Evolutionary conservation across 2,888 invertebrate species (phyloP).

Genomic region (Amiota mariae): DNA sequence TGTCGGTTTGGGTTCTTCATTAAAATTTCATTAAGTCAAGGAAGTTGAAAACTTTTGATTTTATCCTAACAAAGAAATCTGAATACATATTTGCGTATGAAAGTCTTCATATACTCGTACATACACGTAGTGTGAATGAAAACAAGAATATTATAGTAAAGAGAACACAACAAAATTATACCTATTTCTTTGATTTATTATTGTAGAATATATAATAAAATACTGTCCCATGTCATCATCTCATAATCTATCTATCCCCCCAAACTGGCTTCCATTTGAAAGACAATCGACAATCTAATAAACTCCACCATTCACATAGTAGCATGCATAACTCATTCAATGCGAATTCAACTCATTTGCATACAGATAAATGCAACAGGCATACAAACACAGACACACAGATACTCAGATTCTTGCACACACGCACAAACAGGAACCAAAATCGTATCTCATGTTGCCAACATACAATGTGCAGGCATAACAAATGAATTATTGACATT

Average conservation of each 20-base stretch:
- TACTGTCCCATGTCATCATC: no score
- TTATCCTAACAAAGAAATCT: slow-evolving; percentile 3
- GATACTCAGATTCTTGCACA: background rate
- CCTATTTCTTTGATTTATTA: no score
- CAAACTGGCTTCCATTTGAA: no score
- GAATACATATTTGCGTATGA: no score
- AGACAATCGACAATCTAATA: no score
- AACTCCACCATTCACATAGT: background rate
- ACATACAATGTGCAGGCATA: slow-evolving; percentile 73
- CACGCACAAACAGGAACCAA: background rate
- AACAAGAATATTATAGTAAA: no score
- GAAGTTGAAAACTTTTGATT: background rate
- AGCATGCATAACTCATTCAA: slow-evolving; percentile 25
- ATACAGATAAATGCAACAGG: slow-evolving; percentile 51
- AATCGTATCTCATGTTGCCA: slow-evolving; percentile 66
- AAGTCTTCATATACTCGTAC: no score
- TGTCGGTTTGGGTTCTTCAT: slow-evolving; percentile 12
- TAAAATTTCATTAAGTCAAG: slow-evolving; percentile 1
- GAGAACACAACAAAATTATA: no score
- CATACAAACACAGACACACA: background rate
- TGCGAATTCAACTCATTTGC: slow-evolving; percentile 47
- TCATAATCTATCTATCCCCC: no score
- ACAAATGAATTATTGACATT: slow-evolving; percentile 74
- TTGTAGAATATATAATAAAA: no score
- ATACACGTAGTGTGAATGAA: no score